Evolutionary conservation across 1,140 invertebrate genomes (phyloP).

Genomic region (Nephila pilipes): DNA sequence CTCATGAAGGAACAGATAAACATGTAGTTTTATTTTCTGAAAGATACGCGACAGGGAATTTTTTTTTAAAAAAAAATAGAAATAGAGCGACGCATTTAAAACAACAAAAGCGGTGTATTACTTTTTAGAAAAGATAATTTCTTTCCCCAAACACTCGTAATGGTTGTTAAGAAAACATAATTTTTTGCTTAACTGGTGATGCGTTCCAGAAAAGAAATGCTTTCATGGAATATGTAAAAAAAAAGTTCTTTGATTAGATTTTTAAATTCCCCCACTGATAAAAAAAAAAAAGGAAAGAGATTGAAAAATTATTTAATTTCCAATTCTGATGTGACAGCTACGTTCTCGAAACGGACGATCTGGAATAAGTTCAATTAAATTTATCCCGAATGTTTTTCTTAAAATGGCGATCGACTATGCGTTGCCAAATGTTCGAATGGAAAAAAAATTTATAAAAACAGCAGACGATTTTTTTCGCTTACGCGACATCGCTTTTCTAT

Average conservation of each 20-base stretch:
- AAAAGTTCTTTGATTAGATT: slow-evolving; percentile 23
- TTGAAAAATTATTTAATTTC: slow-evolving; percentile 71
- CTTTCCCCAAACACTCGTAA: not conserved
- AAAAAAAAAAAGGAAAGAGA: not conserved
- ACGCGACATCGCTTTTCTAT: slow-evolving; percentile 34
- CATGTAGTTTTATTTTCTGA: not conserved
- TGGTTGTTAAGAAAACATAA: slow-evolving; percentile 18
- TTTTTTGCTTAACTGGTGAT: slow-evolving; percentile 13
- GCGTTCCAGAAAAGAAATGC: not conserved
- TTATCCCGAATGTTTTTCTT: slow-evolving; percentile 52
- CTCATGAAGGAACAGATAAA: not conserved
- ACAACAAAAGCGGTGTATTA: slow-evolving; percentile 31
- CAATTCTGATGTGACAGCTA: slow-evolving; percentile 61
- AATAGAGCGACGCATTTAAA: not conserved
- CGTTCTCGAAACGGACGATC: slow-evolving; percentile 26
- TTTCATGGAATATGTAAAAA: not conserved
- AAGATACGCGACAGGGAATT: not conserved
- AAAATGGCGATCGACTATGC: slow-evolving; percentile 52
- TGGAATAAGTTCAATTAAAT: slow-evolving; percentile 71
- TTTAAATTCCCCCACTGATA: not conserved
- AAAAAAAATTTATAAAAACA: slow-evolving; percentile 5
- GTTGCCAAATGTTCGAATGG: slow-evolving; percentile 2
- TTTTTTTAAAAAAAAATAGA: not conserved
- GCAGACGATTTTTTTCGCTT: not conserved
- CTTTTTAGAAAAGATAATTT: not conserved